Base-by-base conservation (phyloP, 2,888 invertebrate species). In the Bombylius discolor region DNA sequence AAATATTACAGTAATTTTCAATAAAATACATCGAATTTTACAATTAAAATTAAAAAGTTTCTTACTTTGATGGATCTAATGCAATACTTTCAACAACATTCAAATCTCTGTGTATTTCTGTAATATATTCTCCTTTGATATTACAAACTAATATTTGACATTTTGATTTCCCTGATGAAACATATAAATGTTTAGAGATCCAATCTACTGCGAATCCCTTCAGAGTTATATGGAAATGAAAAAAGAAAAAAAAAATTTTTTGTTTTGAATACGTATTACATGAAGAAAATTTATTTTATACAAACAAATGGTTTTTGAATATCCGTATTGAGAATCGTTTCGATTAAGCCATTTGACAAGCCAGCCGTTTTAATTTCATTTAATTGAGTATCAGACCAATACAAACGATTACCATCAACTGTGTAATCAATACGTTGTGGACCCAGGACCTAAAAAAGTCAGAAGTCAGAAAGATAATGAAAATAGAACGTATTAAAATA, bases 191-290 rank as follows among this genome's bases (percentile, higher is more conserved):
- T 49, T 81, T 77, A 14, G 88, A 86, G 57, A 87, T 79, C 87
- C 88, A 89, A 76, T 93, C 91, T 57, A 92, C 78, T 45, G 89
- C 88, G 68, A 93, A 80, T 4, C 87, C 90, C 62, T 63, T 5
- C 9, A 36, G 36, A 36, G 36, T 32, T 23, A 52, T 8, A 23
- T 47, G 47, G 53, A 52, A 56, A n/a, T 55, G 14, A 49, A 12
- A 33, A 33, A 5, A 49, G 11, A 49, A 49, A 47, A 47, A 47
- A 47, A 46, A 45, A n/a, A 52, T 47, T 31, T 11, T 39, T 23
- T 36, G 36, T 36, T 9, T 47, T 8, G 33, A 49, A 4, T 23
- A 23, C 23, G 23, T 47, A 47, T 12, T 52, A 6, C 39, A 31
- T 42, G 5, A 23, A 34, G n/a, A 33, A 49, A 42, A 14, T 14